phyloP scores from a whole-genome alignment of 1,140 invertebrate species.

The Pachypeltis micranthus region DNA sequence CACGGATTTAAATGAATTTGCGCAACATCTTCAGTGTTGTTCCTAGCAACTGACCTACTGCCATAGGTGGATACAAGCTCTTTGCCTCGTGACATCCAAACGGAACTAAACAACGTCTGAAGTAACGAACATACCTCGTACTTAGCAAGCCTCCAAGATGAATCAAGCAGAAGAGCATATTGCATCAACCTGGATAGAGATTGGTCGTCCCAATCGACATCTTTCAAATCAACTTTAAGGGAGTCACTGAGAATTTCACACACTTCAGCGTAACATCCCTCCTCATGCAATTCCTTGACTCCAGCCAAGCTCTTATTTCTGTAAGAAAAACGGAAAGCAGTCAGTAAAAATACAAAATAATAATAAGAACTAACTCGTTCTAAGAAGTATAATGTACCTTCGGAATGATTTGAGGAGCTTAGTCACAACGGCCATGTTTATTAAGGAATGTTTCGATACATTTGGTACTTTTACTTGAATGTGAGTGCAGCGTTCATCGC shows the following conservation, averaged over 20 bases:
- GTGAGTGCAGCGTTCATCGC: constrained; percentile 32
- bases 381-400: constrained; percentile 33
- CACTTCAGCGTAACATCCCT: constrained; percentile 49
- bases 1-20: no score
- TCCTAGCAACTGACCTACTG: no score
- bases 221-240: constrained; percentile 37
- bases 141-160: constrained; percentile 15
- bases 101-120: no score
- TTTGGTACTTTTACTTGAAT: constrained; percentile 38
- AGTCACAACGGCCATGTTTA: constrained; percentile 32
- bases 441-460: constrained; percentile 38
- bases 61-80: no score
- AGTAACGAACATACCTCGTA: constrained; percentile 16
- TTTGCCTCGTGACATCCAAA: no score
- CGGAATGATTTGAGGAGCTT: constrained; percentile 40
- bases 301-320: constrained; percentile 42
- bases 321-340: constrained; percentile 20
- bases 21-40: no score
- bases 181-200: constrained; percentile 41
- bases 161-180: constrained; percentile 31
- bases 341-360: not conserved
- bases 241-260: constrained; percentile 50
- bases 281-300: constrained; percentile 46
- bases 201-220: constrained; percentile 33
- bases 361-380: constrained; percentile 1